Evolutionary conservation across 2,113 vertebrate genomes (phyloP).

Genomic region (Pelvicachromis taeniatus): DNA sequence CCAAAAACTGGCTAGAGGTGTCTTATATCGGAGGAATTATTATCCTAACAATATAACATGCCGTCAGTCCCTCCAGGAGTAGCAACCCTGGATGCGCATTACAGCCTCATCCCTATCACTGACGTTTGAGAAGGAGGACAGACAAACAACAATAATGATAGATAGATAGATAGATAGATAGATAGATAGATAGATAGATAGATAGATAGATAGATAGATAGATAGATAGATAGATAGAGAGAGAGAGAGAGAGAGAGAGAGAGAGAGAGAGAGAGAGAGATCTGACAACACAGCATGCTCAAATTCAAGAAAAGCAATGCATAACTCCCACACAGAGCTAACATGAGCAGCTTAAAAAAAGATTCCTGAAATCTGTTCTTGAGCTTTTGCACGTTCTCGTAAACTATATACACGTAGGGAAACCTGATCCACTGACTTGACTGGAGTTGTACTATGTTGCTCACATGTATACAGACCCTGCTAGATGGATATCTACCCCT

Average conservation of each 20-base stretch:
- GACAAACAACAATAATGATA: background rate
- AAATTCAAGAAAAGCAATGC: background rate
- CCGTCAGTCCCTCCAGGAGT: slow-evolving; percentile 48
- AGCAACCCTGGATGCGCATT: slow-evolving; percentile 12
- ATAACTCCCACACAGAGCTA: background rate
- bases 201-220: background rate
- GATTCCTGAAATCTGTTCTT: background rate
- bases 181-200: background rate
- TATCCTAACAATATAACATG: slow-evolving; percentile 66
- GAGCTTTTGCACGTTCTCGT: slow-evolving; percentile 3
- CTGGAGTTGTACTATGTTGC: slow-evolving; percentile 40
- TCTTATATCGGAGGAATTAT: slow-evolving; percentile 68
- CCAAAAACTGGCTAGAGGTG: slow-evolving; percentile 56
- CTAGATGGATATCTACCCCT: slow-evolving; percentile 50
- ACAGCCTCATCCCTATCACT: slow-evolving; percentile 26
- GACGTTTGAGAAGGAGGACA: slow-evolving; percentile 5
- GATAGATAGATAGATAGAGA: background rate
- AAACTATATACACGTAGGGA: slow-evolving; percentile 28
- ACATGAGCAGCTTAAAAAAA: background rate
- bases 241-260: background rate
- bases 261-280: too few relatives aligned
- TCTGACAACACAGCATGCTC: background rate
- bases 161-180: background rate
- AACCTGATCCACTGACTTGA: slow-evolving; percentile 27
- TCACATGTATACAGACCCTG: slow-evolving; percentile 47